These are phyloP conservation scores for Agriotes lineatus DNA, from an alignment of 2,888 invertebrate genomes.

Conservation along the genomic window DNA sequence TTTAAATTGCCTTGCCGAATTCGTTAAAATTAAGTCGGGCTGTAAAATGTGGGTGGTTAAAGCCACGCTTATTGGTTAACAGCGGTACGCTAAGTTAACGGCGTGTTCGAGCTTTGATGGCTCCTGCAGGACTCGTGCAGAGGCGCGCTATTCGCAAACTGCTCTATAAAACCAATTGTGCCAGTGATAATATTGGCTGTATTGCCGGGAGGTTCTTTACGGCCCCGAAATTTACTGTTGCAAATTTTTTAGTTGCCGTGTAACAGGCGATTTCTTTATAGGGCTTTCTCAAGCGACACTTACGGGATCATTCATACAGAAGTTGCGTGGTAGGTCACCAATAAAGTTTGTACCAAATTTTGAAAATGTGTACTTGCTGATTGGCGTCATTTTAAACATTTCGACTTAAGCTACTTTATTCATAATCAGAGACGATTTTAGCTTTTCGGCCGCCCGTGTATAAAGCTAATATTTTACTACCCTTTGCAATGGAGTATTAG, in stretches of 20 bases:
- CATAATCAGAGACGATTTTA: too few relatives aligned
- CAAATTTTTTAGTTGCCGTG: conserved; percentile 11
- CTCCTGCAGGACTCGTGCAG: conserved; percentile 58
- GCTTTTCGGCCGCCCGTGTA: too few relatives aligned
- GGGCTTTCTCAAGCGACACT: too few relatives aligned
- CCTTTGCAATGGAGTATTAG: too few relatives aligned
- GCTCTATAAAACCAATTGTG: conserved; percentile 57
- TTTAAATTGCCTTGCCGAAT: conserved; percentile 29
- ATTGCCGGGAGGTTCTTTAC: conserved; percentile 40
- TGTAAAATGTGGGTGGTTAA: conserved; percentile 41
- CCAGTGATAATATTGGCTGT: conserved; percentile 52
- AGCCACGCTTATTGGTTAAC: conserved; percentile 45
- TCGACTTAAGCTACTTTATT: too few relatives aligned
- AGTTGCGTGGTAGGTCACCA: too few relatives aligned
- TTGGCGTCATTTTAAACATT: too few relatives aligned
- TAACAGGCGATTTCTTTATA: background rate
- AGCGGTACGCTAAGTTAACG: conserved; percentile 53
- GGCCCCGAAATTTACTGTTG: conserved; percentile 18
- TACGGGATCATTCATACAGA: too few relatives aligned
- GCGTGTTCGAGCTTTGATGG: conserved; percentile 56
- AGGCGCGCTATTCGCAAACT: conserved; percentile 54
- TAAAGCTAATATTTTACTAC: too few relatives aligned
- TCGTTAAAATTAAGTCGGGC: conserved; percentile 35
- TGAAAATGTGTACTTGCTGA: too few relatives aligned
- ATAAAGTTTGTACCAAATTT: too few relatives aligned